Evolutionary conservation across 2,113 vertebrate genomes (phyloP).

Genomic region (Crotophaga sulcirostris): DNA sequence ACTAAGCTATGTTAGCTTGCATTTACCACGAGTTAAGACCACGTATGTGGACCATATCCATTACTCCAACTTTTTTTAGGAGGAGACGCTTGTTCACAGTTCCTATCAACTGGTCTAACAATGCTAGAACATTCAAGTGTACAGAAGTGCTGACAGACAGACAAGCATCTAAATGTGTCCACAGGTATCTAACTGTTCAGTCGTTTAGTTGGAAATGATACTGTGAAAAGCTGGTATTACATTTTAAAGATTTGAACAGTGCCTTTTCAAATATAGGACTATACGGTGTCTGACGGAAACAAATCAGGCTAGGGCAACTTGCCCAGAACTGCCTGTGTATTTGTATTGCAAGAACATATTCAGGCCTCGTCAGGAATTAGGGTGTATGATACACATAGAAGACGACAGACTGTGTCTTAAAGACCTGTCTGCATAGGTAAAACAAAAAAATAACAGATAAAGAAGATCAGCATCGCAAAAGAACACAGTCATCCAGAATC

Average conservation of each 20-base stretch:
- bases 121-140: not conserved
- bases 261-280: slow-evolving; percentile 33
- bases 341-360: not conserved
- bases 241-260: slow-evolving; percentile 19
- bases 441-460: not conserved
- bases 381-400: not conserved
- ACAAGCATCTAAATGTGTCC: not conserved
- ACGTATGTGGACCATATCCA: not conserved
- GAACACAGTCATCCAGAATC: not conserved
- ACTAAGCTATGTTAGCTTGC: not conserved
- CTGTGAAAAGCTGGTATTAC: not conserved
- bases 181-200: not conserved
- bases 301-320: not conserved
- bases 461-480: not conserved
- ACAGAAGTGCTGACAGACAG: not conserved
- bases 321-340: not conserved
- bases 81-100: not conserved
- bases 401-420: not conserved
- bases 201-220: not conserved
- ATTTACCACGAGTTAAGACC: not conserved
- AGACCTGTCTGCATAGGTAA: not conserved
- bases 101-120: not conserved
- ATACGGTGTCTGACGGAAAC: not conserved
- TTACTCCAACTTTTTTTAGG: not conserved
- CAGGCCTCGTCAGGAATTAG: not conserved